Evolutionary conservation across 2,888 invertebrate species (phyloP).

Genomic region (Cinara cedri): DNA sequence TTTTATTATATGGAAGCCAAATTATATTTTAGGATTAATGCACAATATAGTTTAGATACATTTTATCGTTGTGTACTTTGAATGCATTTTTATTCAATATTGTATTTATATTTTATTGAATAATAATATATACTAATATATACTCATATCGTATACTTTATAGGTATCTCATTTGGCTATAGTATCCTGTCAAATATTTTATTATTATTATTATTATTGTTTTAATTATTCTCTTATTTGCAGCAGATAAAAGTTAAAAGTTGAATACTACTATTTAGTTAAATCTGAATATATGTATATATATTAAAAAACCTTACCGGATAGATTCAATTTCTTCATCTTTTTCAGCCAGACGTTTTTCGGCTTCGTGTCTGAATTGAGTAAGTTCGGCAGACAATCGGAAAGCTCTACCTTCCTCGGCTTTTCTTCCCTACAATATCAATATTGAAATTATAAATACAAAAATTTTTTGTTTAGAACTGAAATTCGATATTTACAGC

Average conservation of each 20-base stretch:
- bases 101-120: no score
- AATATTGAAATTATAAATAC: background rate
- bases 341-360: conserved; percentile 95
- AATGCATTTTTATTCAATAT: no score
- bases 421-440: conserved; percentile 83
- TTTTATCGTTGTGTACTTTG: no score
- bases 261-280: background rate
- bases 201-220: background rate
- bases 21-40: no score
- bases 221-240: conserved; percentile 10
- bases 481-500: conserved; percentile 73
- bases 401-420: conserved; percentile 94
- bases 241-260: background rate
- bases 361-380: conserved; percentile 94
- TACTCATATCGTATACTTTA: no score
- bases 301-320: conserved; percentile 83
- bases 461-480: background rate
- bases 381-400: conserved; percentile 91
- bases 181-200: background rate
- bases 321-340: conserved; percentile 98
- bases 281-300: background rate
- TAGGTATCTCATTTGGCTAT: no score
- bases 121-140: no score
- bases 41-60: no score
- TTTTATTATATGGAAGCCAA: no score